phyloP scores from a whole-genome alignment of 2,797 vertebrate species.

The Cyclura pinguis region DNA sequence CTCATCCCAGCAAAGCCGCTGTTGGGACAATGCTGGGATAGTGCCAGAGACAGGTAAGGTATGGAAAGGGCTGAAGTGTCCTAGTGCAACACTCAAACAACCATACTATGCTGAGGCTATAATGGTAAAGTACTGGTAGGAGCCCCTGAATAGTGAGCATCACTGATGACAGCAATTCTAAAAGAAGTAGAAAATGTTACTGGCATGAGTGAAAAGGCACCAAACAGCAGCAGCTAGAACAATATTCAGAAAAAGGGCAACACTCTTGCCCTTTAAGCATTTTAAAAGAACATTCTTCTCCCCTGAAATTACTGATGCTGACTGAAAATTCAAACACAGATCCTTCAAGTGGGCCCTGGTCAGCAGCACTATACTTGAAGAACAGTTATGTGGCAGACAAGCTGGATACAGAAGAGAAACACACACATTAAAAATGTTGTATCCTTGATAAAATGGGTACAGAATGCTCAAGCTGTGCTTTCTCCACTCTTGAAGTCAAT shows the following conservation, averaged over 20 bases:
- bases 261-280: not conserved
- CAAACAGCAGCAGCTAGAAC: not conserved
- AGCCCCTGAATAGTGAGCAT: not conserved
- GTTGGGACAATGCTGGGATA: too few species aligned
- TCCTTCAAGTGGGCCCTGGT: not conserved
- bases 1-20: too few species aligned
- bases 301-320: not conserved
- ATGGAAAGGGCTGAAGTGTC: too few species aligned
- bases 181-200: not conserved
- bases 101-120: too few species aligned
- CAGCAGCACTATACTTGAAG: not conserved
- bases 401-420: conserved; percentile 4
- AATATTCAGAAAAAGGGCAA: not conserved
- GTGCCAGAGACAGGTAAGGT: too few species aligned
- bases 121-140: not conserved
- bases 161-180: not conserved
- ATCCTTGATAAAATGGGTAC: conserved; percentile 11
- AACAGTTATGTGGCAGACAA: not conserved
- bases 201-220: not conserved
- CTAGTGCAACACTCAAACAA: too few species aligned
- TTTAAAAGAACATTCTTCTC: not conserved
- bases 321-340: not conserved
- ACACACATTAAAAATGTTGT: not conserved
- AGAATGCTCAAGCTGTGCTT: not conserved
- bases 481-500: not conserved